phyloP scores from a whole-genome alignment of 2,797 vertebrate genomes.

The Staurois parvus region DNA sequence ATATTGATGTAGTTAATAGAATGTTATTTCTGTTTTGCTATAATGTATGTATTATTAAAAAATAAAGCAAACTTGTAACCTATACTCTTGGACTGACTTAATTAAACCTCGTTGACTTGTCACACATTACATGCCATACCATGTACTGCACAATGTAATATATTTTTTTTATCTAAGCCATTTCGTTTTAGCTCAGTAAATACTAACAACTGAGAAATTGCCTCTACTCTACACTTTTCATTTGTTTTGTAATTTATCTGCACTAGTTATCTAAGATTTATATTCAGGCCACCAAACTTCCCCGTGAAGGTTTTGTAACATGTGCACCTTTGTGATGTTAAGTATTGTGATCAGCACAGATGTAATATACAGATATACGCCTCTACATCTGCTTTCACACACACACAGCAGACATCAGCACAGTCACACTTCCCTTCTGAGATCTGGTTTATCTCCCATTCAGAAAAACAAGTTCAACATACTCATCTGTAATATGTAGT shows the following conservation, averaged over 20 bases:
- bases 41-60: background rate
- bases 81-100: background rate
- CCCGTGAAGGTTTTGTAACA: background rate
- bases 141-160: too few relatives aligned
- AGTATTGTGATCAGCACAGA: background rate
- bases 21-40: too few relatives aligned
- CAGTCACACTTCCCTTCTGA: background rate
- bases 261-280: background rate
- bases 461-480: background rate
- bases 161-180: too few relatives aligned
- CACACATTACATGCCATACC: too few relatives aligned
- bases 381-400: constrained; percentile 2
- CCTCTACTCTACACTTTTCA: background rate
- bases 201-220: background rate
- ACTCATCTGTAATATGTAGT: too few relatives aligned
- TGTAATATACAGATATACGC: background rate
- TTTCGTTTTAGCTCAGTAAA: background rate
- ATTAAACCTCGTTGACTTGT: too few relatives aligned
- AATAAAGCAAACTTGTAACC: background rate
- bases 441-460: background rate
- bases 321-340: background rate
- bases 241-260: background rate
- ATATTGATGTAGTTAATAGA: too few relatives aligned
- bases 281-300: background rate
- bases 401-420: background rate